Evolutionary conservation across 2,113 vertebrate genomes (phyloP).

Genomic region (Etheostoma spectabile): DNA sequence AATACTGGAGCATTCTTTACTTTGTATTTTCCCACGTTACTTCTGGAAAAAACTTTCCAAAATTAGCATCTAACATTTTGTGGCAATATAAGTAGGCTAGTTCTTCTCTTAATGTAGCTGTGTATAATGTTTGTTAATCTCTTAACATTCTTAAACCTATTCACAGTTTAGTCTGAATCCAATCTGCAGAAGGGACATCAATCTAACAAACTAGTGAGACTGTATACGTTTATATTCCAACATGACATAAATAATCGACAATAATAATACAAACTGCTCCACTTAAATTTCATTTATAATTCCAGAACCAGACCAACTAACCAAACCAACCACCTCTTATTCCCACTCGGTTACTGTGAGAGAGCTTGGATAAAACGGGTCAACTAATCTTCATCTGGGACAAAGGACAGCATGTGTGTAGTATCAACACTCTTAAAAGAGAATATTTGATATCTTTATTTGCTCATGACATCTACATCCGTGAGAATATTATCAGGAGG

Average conservation of each 20-base stretch:
- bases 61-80: constrained; percentile 16
- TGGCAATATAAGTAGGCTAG: background rate
- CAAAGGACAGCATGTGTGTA: constrained; percentile 37
- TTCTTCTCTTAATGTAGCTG: constrained; percentile 9
- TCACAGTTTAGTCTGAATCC: background rate
- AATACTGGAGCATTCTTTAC: background rate
- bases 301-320: background rate
- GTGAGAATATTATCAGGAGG: constrained; percentile 20
- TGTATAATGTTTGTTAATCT: constrained; percentile 12
- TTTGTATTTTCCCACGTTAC: constrained; percentile 9
- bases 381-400: constrained; percentile 43
- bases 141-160: background rate
- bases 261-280: background rate
- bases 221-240: background rate
- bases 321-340: background rate
- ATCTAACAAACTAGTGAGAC: constrained; percentile 11
- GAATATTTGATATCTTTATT: background rate
- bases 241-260: background rate
- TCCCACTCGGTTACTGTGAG: constrained; percentile 12
- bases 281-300: constrained; percentile 18
- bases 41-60: constrained; percentile 10
- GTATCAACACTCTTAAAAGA: constrained; percentile 1
- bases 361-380: constrained; percentile 11
- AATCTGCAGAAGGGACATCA: background rate
- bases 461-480: background rate